Percentiles rank a stretch among this genome's conserved stretches.
These are phyloP conservation scores for Sylvilagus bachmani DNA, from an alignment of 2,113 vertebrate genomes.

Conservation along the genomic window DNA sequence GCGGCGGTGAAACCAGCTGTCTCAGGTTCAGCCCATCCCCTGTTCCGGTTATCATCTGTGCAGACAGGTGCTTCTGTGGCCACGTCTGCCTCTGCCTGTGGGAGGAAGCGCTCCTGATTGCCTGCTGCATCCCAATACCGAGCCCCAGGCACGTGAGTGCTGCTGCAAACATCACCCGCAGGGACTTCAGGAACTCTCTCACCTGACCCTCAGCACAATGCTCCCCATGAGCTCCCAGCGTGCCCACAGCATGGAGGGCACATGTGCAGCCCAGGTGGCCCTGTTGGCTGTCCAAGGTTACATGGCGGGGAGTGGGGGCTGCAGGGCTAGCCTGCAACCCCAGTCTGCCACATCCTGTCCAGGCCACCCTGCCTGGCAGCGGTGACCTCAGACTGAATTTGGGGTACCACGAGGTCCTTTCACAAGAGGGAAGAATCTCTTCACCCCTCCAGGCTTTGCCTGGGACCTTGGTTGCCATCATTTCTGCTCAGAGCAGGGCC, in stretches of 20 bases:
- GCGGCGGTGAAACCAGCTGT: rapidly evolving
- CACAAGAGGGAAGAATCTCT: too few species aligned
- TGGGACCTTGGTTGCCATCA: rapidly evolving
- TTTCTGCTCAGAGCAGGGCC: not conserved
- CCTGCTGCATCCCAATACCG: too few species aligned
- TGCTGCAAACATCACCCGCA: too few species aligned
- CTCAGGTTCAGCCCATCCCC: not conserved
- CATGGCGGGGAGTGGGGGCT: not conserved
- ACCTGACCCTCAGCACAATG: too few species aligned
- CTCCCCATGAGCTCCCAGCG: rapidly evolving
- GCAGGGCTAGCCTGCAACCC: not conserved
- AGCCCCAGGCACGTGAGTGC: too few species aligned
- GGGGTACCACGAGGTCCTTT: not conserved
- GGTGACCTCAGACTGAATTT: not conserved
- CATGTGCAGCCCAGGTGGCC: not conserved
- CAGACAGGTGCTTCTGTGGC: too few species aligned
- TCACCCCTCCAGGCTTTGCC: rapidly evolving
- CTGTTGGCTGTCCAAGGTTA: not conserved
- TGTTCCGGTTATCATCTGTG: not conserved
- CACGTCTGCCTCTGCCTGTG: too few species aligned
- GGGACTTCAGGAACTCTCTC: too few species aligned
- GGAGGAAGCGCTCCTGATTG: too few species aligned
- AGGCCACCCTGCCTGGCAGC: not conserved
- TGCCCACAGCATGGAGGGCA: rapidly evolving
- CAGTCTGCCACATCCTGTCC: not conserved